Percentiles rank a stretch among this genome's conserved stretches.
These are phyloP conservation scores for Ladona fulva DNA, from an alignment of 1,140 invertebrate genomes.

Conservation along the genomic window DNA sequence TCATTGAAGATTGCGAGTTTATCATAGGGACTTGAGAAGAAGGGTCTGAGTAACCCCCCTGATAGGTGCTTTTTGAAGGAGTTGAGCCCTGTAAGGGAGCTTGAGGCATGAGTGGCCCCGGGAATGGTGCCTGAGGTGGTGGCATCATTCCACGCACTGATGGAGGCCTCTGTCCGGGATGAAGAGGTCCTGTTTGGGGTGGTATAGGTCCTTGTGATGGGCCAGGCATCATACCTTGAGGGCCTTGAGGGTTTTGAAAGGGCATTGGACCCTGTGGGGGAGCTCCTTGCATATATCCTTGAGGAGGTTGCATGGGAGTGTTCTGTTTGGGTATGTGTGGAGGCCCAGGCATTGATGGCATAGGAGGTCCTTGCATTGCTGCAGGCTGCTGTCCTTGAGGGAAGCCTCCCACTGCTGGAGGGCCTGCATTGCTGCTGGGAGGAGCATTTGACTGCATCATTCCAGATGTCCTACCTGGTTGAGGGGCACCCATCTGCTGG, in stretches of 20 bases:
- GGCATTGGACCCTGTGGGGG: not conserved
- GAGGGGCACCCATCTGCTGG: not conserved
- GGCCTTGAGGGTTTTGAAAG: too few relatives aligned
- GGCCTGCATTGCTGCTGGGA: not conserved
- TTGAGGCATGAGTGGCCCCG: conserved; percentile 15
- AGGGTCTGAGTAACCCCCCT: conserved; percentile 21
- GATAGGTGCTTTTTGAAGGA: not conserved
- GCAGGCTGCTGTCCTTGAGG: not conserved
- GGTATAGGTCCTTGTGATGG: not conserved
- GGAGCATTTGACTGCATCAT: not conserved
- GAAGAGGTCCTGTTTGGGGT: not conserved
- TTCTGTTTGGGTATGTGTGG: not conserved
- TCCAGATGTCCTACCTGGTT: not conserved
- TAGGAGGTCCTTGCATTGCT: not conserved
- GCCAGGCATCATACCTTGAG: not conserved
- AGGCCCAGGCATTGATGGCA: not conserved
- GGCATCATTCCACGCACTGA: conserved; percentile 13
- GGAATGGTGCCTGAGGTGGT: conserved; percentile 20
- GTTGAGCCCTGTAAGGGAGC: too few relatives aligned
- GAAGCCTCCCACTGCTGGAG: not conserved
- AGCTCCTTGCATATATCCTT: not conserved
- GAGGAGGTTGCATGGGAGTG: not conserved
- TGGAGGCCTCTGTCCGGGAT: not conserved
- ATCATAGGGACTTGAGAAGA: conserved; percentile 21
- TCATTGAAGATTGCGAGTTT: conserved; percentile 20